Percentiles rank a stretch among this genome's conserved stretches.
Conservation (phyloP, 1,140 invertebrate genomes). For the Ylistrum balloti region DNA sequence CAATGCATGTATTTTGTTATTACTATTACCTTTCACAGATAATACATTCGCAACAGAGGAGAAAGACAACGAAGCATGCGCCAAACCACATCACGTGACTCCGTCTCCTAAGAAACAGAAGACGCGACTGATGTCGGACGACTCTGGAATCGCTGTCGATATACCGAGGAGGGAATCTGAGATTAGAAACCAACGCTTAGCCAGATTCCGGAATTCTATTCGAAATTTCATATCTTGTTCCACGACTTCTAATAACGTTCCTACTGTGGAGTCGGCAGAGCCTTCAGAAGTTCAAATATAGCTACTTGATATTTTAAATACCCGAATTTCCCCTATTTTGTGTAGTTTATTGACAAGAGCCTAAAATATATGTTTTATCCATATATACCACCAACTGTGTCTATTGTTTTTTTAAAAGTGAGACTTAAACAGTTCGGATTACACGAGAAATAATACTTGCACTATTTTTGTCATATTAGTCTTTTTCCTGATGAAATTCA, state of each 20-base stretch:
- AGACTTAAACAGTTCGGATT: too few species aligned
- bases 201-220: conserved; percentile 10
- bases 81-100: neutral
- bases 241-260: neutral
- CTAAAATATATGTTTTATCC: conserved; percentile 25
- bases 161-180: conserved; percentile 8
- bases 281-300: neutral
- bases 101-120: conserved; percentile 8
- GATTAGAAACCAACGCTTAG: conserved; percentile 18
- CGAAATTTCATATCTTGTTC: neutral
- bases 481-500: too few species aligned
- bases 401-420: too few species aligned
- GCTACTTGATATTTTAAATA: neutral
- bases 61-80: neutral
- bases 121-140: neutral
- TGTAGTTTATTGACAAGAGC: neutral
- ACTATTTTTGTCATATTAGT: too few species aligned
- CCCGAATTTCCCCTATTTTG: neutral
- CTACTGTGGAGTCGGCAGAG: neutral
- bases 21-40: neutral
- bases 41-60: neutral
- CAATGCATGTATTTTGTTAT: too few species aligned
- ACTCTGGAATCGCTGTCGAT: neutral
- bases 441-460: too few species aligned
- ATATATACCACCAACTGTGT: neutral